Evolutionary conservation across 2,797 vertebrate genomes (phyloP).

Genomic region (Pteronotus mesoamericanus): DNA sequence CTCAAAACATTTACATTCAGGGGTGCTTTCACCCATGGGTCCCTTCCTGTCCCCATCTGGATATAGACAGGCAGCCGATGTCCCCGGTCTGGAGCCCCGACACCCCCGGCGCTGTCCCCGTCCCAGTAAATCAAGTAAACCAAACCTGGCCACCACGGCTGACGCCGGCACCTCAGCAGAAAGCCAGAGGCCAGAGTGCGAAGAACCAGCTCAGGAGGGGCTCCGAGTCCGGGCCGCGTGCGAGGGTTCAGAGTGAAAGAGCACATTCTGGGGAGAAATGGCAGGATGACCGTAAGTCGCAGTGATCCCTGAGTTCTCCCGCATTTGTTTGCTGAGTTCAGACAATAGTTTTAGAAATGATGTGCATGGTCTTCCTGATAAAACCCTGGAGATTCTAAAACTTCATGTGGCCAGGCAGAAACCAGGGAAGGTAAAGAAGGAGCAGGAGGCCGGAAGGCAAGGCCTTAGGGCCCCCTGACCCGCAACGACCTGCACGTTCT

Average conservation of each 20-base stretch:
- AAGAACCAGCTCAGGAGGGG: not conserved
- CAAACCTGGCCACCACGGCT: not conserved
- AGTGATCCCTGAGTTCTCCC: constrained; percentile 30
- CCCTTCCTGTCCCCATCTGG: not conserved
- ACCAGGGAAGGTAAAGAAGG: not conserved
- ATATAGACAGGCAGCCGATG: not conserved
- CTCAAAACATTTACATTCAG: not conserved
- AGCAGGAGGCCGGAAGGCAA: accelerated
- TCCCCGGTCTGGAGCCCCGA: accelerated
- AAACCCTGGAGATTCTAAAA: constrained; percentile 42
- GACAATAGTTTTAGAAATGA: constrained; percentile 63
- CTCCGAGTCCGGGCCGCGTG: not conserved
- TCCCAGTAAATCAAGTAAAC: not conserved
- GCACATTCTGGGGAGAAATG: not conserved
- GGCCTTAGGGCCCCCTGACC: accelerated
- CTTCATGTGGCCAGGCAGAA: not conserved
- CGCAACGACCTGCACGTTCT: too few species aligned
- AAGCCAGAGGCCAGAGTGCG: not conserved
- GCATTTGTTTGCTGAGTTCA: constrained; percentile 62
- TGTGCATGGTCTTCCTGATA: constrained; percentile 65
- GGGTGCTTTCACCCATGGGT: not conserved
- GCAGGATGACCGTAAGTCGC: constrained; percentile 54
- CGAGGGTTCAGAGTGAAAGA: not conserved
- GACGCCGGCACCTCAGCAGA: not conserved
- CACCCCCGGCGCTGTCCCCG: not conserved